Evolutionary conservation across 2,888 invertebrate genomes (phyloP), one percentile per base, ranked within the genome.

Genomic region (Penaeus monodon): DNA sequence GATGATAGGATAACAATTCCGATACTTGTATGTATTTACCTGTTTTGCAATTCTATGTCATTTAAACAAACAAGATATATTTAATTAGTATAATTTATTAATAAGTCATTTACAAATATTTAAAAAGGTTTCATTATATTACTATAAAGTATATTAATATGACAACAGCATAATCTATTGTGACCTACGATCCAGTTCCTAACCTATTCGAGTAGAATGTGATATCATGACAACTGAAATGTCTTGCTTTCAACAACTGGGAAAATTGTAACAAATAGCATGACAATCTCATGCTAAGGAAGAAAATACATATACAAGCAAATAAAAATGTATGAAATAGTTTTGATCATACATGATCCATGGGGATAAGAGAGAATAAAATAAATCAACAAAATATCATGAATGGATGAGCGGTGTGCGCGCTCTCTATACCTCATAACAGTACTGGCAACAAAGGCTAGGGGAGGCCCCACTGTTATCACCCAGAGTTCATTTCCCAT

Each of bases 1-100:
- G 38, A 38, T 2, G 6, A 6, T 38, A 38, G 38, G 6, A 6
- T 38, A 6, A 38, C 2, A 38, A 6, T 44, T 44, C 44, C 10
- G 44, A 44, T 44, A 44, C 0, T 8, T 44, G 44, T 10, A 44
- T 44, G 44, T 10, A 44, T 0, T 44, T 44, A 0, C 3, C 8
- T 44, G 44, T 44, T 44, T 44, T 44, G 44, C 44, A 44, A 44
- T 44, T 44, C 44, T 44, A 10, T 44, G 44, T 10, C 44, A 44
- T 44, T 44, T 10, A 44, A 44, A 44, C 7, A 57, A 3, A 57
- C 65, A 70, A 80, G 17, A 73, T n/a, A 64, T 10, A 29, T 77
- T n/a, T 85, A 44, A 87, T 87, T 87, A 87, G 86, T 87, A 87
- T 73, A 73, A 63, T 80, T 85, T 87, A 87, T 87, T 87, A 83